A percentile compares a stretch with the other conserved stretches of the same genome.
These are phyloP conservation scores for Brachystomella parvula DNA, from an alignment of 1,140 invertebrate species.

Conservation along the genomic window DNA sequence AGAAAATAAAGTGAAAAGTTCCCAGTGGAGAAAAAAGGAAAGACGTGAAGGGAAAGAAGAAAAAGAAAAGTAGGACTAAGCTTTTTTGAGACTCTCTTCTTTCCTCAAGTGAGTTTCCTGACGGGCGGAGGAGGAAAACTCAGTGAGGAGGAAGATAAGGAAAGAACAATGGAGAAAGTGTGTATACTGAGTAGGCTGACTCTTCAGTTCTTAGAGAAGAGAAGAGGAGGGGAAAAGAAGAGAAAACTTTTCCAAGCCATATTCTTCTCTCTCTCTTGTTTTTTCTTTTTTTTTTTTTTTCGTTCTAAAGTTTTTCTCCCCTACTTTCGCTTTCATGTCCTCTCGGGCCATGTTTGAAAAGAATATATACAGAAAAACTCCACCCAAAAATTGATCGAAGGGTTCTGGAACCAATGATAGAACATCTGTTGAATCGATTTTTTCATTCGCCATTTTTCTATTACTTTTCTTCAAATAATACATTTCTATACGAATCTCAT, in stretches of 20 bases:
- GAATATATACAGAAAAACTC: slow-evolving; percentile 31
- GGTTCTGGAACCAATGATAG: slow-evolving; percentile 33
- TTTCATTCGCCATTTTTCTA: slow-evolving; percentile 33
- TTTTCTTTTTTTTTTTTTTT: slow-evolving; percentile 9
- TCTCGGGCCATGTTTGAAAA: slow-evolving; percentile 1
- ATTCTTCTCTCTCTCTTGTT: slow-evolving; percentile 15
- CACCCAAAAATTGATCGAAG: slow-evolving; percentile 37
- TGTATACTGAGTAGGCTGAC: neutral
- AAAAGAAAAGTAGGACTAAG: neutral
- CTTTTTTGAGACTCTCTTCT: too few relatives aligned
- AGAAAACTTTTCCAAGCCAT: slow-evolving; percentile 18
- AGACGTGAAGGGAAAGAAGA: neutral
- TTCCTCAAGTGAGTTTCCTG: too few relatives aligned
- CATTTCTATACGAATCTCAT: too few relatives aligned
- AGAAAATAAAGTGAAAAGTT: neutral
- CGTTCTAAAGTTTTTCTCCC: slow-evolving; percentile 21
- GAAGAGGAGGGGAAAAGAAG: slow-evolving; percentile 5
- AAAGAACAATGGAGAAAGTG: slow-evolving; percentile 16
- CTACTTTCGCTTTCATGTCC: slow-evolving; percentile 4
- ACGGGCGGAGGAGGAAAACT: neutral
- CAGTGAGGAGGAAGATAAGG: neutral
- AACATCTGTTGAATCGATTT: slow-evolving; percentile 38
- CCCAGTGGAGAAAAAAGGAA: neutral
- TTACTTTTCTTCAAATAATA: neutral
- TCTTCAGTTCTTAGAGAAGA: neutral